Evolutionary conservation across 2,888 invertebrate genomes (phyloP).

Genomic region (Mythimna vitellina): DNA sequence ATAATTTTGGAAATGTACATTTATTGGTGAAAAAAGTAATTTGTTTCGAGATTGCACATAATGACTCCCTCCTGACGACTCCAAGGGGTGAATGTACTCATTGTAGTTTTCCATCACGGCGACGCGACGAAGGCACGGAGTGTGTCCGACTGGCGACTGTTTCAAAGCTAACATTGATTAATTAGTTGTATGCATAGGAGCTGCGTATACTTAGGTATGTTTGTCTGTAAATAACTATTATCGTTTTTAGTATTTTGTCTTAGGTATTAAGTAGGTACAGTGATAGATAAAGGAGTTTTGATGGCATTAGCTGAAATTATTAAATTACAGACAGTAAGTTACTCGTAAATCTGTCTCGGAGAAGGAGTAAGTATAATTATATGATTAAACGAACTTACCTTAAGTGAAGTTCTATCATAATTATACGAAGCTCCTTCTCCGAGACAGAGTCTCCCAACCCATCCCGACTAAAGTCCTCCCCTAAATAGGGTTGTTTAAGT

Average conservation of each 20-base stretch:
- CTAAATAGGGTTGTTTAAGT: no score
- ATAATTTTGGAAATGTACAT: slow-evolving; percentile 53
- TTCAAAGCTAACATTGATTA: slow-evolving; percentile 53
- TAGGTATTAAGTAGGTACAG: background rate
- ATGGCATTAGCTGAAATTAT: background rate
- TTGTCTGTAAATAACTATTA: background rate
- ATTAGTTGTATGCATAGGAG: slow-evolving; percentile 41
- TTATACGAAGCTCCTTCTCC: no score
- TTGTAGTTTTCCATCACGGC: slow-evolving; percentile 68
- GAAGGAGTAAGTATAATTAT: no score
- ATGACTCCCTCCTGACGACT: slow-evolving; percentile 44
- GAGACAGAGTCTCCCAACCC: no score
- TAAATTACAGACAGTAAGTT: background rate
- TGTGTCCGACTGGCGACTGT: slow-evolving; percentile 13
- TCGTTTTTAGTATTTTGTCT: slow-evolving; percentile 2
- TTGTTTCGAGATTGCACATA: slow-evolving; percentile 58
- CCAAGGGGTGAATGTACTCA: slow-evolving; percentile 66
- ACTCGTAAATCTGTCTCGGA: no score
- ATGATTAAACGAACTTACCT: no score
- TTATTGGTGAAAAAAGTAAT: slow-evolving; percentile 56
- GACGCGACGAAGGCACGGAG: slow-evolving; percentile 20
- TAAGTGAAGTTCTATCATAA: no score
- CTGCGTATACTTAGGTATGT: slow-evolving; percentile 12
- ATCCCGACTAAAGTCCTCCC: no score
- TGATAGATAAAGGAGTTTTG: background rate